Conservation (phyloP, 2,113 vertebrate genomes). For the Bucco capensis region DNA sequence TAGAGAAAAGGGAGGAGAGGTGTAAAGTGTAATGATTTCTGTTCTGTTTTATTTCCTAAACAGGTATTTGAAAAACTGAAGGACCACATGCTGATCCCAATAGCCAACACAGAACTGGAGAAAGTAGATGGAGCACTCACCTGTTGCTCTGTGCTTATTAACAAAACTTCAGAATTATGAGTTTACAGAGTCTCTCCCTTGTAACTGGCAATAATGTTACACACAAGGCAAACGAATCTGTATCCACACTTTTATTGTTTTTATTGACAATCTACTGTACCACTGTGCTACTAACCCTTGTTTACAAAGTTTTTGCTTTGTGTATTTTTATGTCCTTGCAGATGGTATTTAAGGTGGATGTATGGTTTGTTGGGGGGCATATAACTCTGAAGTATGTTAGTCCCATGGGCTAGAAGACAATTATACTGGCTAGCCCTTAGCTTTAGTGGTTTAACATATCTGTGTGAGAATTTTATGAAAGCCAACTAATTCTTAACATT, state of each 20-base stretch:
- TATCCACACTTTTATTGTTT: conserved; percentile 65
- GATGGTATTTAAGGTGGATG: conserved; percentile 66
- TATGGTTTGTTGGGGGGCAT: conserved; percentile 44
- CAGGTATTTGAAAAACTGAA: conserved; percentile 96
- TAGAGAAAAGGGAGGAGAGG: background rate
- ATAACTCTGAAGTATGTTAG: conserved; percentile 57
- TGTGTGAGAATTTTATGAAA: conserved; percentile 45
- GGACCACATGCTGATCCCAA: conserved; percentile 92
- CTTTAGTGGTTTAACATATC: conserved; percentile 51
- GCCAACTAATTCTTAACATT: background rate
- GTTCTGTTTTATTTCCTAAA: background rate
- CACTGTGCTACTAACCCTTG: conserved; percentile 78
- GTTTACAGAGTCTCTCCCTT: conserved; percentile 33
- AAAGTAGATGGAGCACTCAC: conserved; percentile 92
- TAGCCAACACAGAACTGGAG: conserved; percentile 80
- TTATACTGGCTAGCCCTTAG: conserved; percentile 51
- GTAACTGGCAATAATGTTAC: conserved; percentile 65
- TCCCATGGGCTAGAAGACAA: conserved; percentile 53
- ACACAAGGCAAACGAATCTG: conserved; percentile 61
- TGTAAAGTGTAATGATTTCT: background rate
- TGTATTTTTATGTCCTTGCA: conserved; percentile 59
- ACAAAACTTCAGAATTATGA: conserved; percentile 85
- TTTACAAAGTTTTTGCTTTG: conserved; percentile 73
- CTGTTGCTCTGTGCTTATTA: conserved; percentile 89
- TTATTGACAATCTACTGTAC: conserved; percentile 75